These are phyloP conservation scores for Drosophila neocordata DNA, from an alignment of 1,140 invertebrate genomes.

Conservation along the genomic window DNA sequence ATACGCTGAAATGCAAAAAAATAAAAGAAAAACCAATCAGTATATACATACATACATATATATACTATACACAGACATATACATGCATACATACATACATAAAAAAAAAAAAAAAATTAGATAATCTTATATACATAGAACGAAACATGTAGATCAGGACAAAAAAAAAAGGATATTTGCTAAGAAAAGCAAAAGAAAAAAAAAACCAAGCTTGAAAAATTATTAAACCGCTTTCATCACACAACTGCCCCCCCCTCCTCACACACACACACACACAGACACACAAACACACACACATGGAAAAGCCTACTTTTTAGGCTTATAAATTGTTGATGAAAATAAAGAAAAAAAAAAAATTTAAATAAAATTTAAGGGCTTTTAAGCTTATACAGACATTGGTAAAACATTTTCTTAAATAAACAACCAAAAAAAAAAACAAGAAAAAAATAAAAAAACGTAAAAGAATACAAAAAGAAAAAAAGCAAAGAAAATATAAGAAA, in stretches of 20 bases:
- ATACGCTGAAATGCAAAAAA: not conserved
- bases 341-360: not conserved
- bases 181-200: not conserved
- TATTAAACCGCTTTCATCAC: not conserved
- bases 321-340: conserved; percentile 40
- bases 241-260: not conserved
- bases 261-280: conserved; percentile 13
- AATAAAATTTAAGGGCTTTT: conserved; percentile 19
- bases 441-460: conserved; percentile 52
- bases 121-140: conserved; percentile 8
- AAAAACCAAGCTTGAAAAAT: conserved; percentile 2
- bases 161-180: not conserved
- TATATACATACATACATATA: conserved; percentile 27
- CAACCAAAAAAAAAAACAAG: conserved; percentile 34
- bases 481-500: conserved; percentile 43
- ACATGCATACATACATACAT: conserved; percentile 8
- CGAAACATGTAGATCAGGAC: conserved; percentile 2
- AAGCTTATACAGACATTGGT: conserved; percentile 20
- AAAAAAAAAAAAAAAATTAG: no score
- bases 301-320: conserved; percentile 53
- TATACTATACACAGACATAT: not conserved
- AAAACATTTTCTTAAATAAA: conserved; percentile 61
- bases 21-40: not conserved
- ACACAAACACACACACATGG: conserved; percentile 38
- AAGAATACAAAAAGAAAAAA: conserved; percentile 43